A percentile compares a stretch with the other conserved stretches of the same genome.
Conservation (phyloP, 2,113 vertebrate genomes). For the Puntigrus tetrazona region DNA sequence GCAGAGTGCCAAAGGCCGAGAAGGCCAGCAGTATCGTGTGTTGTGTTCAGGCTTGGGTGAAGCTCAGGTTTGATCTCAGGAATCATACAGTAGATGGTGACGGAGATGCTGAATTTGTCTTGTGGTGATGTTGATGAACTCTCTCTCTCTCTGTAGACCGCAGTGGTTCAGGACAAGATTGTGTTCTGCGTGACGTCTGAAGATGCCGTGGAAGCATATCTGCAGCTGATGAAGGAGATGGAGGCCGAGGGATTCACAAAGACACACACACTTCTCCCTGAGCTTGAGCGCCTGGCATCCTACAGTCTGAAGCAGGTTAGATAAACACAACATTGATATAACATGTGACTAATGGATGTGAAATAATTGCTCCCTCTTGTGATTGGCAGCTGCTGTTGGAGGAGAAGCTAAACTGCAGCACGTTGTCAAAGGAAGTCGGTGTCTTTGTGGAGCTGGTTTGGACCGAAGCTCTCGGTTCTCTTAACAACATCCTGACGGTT, state of each 20-base stretch:
- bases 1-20: constrained; percentile 66
- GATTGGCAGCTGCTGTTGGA: constrained; percentile 81
- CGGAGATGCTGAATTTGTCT: neutral
- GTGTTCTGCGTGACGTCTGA: constrained; percentile 70
- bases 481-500: constrained; percentile 68
- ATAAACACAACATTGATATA: neutral
- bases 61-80: constrained; percentile 57
- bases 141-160: constrained; percentile 47
- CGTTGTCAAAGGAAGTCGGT: constrained; percentile 76
- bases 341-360: neutral
- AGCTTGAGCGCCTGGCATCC: constrained; percentile 72
- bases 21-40: constrained; percentile 68
- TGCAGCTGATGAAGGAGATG: constrained; percentile 64
- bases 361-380: neutral
- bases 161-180: constrained; percentile 57
- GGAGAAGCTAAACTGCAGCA: constrained; percentile 68
- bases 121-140: neutral
- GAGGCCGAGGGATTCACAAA: constrained; percentile 63
- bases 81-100: neutral
- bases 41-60: constrained; percentile 38
- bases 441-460: constrained; percentile 84
- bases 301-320: constrained; percentile 76
- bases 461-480: constrained; percentile 80
- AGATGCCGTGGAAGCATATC: constrained; percentile 75
- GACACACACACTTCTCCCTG: constrained; percentile 56